Base-by-base conservation (phyloP, 2,797 vertebrate species). In the Hozukius guyotensis region DNA sequence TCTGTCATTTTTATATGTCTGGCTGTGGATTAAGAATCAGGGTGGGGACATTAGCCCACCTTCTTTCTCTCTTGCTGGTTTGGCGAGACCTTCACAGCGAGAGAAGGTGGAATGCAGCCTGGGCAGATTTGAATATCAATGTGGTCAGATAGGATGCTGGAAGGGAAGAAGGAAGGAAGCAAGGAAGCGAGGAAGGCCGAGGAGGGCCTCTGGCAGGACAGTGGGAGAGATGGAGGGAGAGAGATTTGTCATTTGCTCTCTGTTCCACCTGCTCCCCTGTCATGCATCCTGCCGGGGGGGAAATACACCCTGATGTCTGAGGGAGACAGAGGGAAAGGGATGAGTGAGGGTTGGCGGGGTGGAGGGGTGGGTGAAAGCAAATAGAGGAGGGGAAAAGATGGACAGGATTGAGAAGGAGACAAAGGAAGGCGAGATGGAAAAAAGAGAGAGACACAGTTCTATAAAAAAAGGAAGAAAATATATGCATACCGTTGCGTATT, bases 201-300 rank as follows among this genome's bases (percentile, higher is more conserved):
- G 83, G 77, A 90, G 81, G 83, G 90, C 89, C 88, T 84, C 78
- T 81, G 77, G 89, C 80, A 84, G 88, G 89, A 83, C 85, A 87
- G 83, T 80, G 84, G 73, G 86, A 78, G 83, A 82, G 83, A 81
- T 79, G 71, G 78, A 73, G 82, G 80, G 80, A 83, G 89, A 91
- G 86, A 93, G 89, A 94, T 93, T 90, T 95, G 91, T 95, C 93
- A 93, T 95, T 94, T 92, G 91, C 91, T 93, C 87, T 89, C 85
- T 27, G 86, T 92, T 93, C 94, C 94, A 95, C 95, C 94, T 96
- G 95, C 93, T 94, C 91, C 90, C 92, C 87, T 93, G 91, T 94
- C 92, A 94, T 90, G 91, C 86, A 87, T 91, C 78, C 87, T 88
- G 91, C 89, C 87, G 29, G 75, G 81, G 90, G 88, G 90, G 83